Conservation (phyloP, 2,113 vertebrate species). For the Heterotis niloticus region DNA sequence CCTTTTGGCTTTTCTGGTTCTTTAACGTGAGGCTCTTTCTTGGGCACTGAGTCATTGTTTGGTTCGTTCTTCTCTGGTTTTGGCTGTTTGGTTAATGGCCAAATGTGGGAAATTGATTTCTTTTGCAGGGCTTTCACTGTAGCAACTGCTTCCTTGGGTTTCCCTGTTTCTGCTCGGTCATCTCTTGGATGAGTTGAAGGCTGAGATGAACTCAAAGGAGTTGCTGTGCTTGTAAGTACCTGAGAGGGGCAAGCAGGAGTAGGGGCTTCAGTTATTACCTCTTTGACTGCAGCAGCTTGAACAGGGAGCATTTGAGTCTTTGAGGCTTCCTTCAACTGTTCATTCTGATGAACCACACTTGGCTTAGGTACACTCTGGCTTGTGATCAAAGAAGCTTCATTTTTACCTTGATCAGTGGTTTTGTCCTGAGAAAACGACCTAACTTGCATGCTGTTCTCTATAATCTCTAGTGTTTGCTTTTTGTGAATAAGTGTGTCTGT, state of each 20-base stretch:
- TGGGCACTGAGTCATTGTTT: background rate
- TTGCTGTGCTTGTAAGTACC: slow-evolving; percentile 18
- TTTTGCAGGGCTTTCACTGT: slow-evolving; percentile 13
- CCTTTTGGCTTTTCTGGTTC: slow-evolving; percentile 57
- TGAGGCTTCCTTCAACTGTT: slow-evolving; percentile 32
- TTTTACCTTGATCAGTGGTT: slow-evolving; percentile 29
- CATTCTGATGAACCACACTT: slow-evolving; percentile 23
- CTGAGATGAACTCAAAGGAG: slow-evolving; percentile 13
- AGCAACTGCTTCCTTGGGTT: slow-evolving; percentile 32
- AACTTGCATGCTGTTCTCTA: background rate
- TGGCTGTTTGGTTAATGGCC: slow-evolving; percentile 22
- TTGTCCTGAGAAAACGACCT: background rate
- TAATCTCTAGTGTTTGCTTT: background rate
- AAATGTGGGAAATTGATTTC: background rate
- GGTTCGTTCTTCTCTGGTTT: slow-evolving; percentile 39
- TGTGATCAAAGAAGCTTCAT: slow-evolving; percentile 35
- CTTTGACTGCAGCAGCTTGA: slow-evolving; percentile 24
- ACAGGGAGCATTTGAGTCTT: slow-evolving; percentile 26
- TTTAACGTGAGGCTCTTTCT: slow-evolving; percentile 48
- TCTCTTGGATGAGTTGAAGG: slow-evolving; percentile 27
- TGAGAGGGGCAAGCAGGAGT: slow-evolving; percentile 23
- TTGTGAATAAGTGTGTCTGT: background rate
- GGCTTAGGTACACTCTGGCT: slow-evolving; percentile 25
- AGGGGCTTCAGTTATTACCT: slow-evolving; percentile 12
- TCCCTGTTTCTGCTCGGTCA: slow-evolving; percentile 29